Conservation (phyloP, 2,113 vertebrate genomes). For the Pelecanoides urinatrix region DNA sequence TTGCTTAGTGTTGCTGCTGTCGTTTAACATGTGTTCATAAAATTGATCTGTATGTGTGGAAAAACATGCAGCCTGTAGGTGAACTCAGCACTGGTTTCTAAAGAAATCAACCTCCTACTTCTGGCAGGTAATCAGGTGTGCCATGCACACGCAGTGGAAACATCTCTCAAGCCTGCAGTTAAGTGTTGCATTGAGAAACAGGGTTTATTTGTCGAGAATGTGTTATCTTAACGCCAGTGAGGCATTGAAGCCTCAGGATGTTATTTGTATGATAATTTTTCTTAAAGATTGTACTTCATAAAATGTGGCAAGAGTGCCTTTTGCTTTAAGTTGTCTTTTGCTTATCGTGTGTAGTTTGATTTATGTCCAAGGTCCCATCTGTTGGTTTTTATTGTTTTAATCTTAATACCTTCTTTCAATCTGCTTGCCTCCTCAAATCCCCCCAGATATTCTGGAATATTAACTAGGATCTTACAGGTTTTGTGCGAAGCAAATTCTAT, state of each 20-base stretch:
- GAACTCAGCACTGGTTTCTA: not conserved
- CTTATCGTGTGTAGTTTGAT: not conserved
- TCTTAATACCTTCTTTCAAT: conserved; percentile 47
- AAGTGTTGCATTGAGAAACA: not conserved
- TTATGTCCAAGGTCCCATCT: conserved; percentile 32
- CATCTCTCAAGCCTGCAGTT: not conserved
- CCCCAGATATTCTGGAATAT: not conserved
- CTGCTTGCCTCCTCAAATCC: conserved; percentile 22
- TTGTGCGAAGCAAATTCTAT: conserved; percentile 13
- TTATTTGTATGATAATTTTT: not conserved
- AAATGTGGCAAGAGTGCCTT: not conserved
- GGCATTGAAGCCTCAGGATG: not conserved
- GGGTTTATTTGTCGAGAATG: not conserved
- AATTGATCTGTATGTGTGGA: not conserved
- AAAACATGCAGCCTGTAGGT: not conserved
- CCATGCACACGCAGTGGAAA: not conserved
- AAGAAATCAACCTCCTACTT: not conserved
- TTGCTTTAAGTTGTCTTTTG: not conserved
- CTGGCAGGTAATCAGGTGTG: not conserved
- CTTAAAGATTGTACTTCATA: not conserved
- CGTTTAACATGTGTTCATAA: not conserved
- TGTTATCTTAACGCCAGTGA: not conserved
- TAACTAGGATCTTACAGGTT: conserved; percentile 17
- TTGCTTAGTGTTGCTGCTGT: not conserved
- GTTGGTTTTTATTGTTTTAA: conserved; percentile 49